Evolutionary conservation across 1,140 invertebrate genomes (phyloP), one percentile per base, ranked within the genome.

Genomic region (Daktulosphaira vitifoliae): DNA sequence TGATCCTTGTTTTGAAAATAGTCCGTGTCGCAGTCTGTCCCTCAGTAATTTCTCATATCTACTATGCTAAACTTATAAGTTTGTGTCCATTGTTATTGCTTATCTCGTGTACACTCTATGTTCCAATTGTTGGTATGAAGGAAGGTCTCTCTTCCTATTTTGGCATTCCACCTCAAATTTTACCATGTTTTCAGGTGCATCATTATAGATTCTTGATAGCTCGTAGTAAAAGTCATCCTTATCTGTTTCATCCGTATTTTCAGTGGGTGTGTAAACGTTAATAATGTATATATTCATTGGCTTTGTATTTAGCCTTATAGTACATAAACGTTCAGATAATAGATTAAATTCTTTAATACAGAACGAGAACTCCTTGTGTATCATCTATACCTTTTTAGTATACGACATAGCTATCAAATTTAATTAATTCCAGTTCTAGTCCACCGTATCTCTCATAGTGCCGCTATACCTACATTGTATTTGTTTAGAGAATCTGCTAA

Each of bases 51-150:
- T 20, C 46, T 48, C 20, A 48, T 20, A 48, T 48, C 46, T 11
- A 11, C 18, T 22, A 48, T 23, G 67, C 66, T 50, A 73, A 66
- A 18, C 66, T 65, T 8, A 68, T 49, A 0, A 71, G 46, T 52
- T 66, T 59, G 15, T 62, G 26, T 25, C 68, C 70, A 65, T 71
- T 71, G 15, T 68, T 67, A 56, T 69, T 70, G 9, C 50, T 65
- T 23, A 16, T n/a, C 38, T 66, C 37, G 68, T 76, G 67, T 70
- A 66, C 44, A 71, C 74, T 56, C 65, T 33, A 75, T 29, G 48
- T 77, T 64, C 68, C 73, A 8, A 70, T 74, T 68, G 33, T 64
- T 6, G 11, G 29, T 33, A 33, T 33, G 29, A 5, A 33, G 29
- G 29, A 33, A 33, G 29, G 29, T 33, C 29, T 33, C 29, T 70